Evolutionary conservation across 2,113 vertebrate species (phyloP).

Genomic region (Gymnorhina tibicen): DNA sequence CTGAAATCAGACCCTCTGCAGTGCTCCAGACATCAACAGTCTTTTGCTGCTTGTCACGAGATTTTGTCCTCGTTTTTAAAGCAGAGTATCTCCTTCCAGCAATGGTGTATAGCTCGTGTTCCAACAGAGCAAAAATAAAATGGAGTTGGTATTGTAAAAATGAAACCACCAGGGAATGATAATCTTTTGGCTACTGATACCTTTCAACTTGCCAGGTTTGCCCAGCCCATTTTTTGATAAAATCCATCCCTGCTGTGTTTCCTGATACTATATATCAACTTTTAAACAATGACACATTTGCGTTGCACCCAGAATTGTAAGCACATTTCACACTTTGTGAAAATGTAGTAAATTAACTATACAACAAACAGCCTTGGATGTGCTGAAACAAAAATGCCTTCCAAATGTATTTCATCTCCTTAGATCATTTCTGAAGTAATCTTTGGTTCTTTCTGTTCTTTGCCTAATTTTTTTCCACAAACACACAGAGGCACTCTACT

Average conservation of each 20-base stretch:
- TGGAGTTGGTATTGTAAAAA: background rate
- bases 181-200: background rate
- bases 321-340: background rate
- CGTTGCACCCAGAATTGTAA: background rate
- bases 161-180: background rate
- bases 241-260: background rate
- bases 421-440: background rate
- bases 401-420: accelerated
- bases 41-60: background rate
- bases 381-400: background rate
- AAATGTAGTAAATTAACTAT: background rate
- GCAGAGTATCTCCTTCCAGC: background rate
- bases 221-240: background rate
- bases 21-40: background rate
- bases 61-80: background rate
- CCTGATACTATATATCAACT: background rate
- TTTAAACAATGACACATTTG: background rate
- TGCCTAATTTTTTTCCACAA: background rate
- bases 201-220: background rate
- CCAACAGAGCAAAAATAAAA: background rate
- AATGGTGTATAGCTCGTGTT: accelerated
- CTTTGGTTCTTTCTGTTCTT: background rate
- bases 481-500: background rate
- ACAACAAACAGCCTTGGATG: background rate
- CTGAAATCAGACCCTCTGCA: background rate